Evolutionary conservation across 1,140 invertebrate genomes (phyloP).

Genomic region (Leguminivora glycinivorella): DNA sequence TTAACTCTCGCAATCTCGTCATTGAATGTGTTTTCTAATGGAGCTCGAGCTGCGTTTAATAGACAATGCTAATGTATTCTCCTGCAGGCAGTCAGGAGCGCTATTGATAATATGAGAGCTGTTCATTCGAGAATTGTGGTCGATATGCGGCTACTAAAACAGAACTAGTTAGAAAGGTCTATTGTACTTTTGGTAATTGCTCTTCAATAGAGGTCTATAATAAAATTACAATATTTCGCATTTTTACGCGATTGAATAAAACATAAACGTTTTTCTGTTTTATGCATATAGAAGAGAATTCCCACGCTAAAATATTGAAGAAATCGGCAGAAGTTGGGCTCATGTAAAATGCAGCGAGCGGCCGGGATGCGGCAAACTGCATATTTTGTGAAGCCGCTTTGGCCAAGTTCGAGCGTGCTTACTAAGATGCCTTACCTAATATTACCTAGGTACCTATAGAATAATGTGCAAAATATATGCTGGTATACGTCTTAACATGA

Average conservation of each 20-base stretch:
- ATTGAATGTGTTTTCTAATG: slow-evolving; percentile 43
- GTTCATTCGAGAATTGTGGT: slow-evolving; percentile 24
- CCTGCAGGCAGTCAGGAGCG: slow-evolving; percentile 20
- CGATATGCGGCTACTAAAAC: slow-evolving; percentile 10
- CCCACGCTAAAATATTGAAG: slow-evolving; percentile 70
- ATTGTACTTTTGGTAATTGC: neutral
- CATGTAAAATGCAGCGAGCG: slow-evolving; percentile 68
- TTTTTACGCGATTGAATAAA: slow-evolving; percentile 35
- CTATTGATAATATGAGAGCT: slow-evolving; percentile 26
- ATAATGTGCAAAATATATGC: slow-evolving; percentile 1
- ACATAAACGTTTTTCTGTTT: slow-evolving; percentile 32
- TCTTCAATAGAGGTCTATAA: neutral
- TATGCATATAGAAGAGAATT: slow-evolving; percentile 35
- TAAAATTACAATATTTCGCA: neutral
- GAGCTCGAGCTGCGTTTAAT: slow-evolving; percentile 26
- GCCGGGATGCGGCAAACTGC: slow-evolving; percentile 48
- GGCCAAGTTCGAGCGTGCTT: slow-evolving; percentile 52
- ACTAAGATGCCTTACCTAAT: slow-evolving; percentile 42
- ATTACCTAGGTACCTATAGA: slow-evolving; percentile 12
- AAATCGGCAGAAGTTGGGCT: slow-evolving; percentile 67
- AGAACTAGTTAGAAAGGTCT: slow-evolving; percentile 1
- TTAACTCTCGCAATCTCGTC: slow-evolving; percentile 73
- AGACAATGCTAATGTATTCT: slow-evolving; percentile 28
- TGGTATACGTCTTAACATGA: too few relatives aligned
- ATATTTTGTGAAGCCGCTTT: slow-evolving; percentile 57